Evolutionary conservation across 2,888 invertebrate genomes (phyloP).

Genomic region (Ectemnius cavifrons): DNA sequence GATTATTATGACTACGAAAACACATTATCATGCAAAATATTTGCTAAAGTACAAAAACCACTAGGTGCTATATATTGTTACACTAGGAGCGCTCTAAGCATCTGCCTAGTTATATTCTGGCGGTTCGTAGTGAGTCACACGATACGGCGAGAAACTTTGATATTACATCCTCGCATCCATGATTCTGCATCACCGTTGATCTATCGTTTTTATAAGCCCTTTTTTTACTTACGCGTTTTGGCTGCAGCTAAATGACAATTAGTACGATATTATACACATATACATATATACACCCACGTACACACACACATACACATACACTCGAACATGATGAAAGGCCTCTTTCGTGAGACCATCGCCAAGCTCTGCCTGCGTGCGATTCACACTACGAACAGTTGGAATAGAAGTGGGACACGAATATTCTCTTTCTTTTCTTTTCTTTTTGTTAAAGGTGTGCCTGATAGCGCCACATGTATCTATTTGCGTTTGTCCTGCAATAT

Average conservation of each 20-base stretch:
- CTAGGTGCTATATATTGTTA: slow-evolving; percentile 77
- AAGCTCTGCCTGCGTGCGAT: too few species aligned
- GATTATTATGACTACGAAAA: slow-evolving; percentile 60
- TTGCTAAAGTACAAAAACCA: slow-evolving; percentile 76
- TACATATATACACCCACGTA: background rate
- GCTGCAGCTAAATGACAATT: background rate
- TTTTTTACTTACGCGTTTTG: too few species aligned
- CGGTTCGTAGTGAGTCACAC: slow-evolving; percentile 59
- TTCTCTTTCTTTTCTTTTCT: slow-evolving; percentile 10
- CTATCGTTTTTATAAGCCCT: too few species aligned
- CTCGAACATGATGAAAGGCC: too few species aligned
- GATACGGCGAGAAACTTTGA: background rate
- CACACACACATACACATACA: too few species aligned
- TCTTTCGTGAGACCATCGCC: too few species aligned
- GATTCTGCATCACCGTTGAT: too few species aligned
- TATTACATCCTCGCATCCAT: too few species aligned
- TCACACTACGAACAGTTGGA: slow-evolving; percentile 24
- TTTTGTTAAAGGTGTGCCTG: slow-evolving; percentile 25
- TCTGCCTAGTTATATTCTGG: slow-evolving; percentile 65
- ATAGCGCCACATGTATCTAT: slow-evolving; percentile 23
- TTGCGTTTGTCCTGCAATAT: slow-evolving; percentile 30
- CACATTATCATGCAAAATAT: slow-evolving; percentile 75
- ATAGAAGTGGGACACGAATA: slow-evolving; percentile 22
- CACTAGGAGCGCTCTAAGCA: slow-evolving; percentile 70
- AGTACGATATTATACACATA: background rate